Conservation (phyloP, 2,797 vertebrate genomes). For the Oceanodroma leucorhoa region DNA sequence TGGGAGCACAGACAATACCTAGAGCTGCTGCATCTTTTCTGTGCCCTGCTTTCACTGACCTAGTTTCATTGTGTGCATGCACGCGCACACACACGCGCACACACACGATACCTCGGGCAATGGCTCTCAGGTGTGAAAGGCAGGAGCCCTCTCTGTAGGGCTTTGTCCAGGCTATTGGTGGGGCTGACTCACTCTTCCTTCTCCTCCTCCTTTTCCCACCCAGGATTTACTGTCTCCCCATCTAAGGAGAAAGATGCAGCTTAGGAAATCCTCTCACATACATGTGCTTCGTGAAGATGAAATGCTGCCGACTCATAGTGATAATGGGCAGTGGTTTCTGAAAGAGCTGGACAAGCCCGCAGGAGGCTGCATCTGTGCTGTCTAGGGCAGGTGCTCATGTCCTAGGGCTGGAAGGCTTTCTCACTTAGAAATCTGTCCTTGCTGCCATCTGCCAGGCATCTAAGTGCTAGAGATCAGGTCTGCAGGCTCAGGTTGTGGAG, state of each 20-base stretch:
- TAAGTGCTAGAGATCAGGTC: not conserved
- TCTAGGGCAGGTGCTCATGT: not conserved
- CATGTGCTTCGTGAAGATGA: accelerated
- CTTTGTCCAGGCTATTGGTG: not conserved
- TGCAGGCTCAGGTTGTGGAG: not conserved
- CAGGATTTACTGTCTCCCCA: not conserved
- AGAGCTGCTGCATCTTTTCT: not conserved
- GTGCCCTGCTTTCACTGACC: not conserved
- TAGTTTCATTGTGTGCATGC: not conserved
- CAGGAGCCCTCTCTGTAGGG: not conserved
- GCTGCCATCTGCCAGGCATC: not conserved
- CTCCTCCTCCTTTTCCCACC: not conserved
- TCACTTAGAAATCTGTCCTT: not conserved
- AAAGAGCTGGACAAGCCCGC: not conserved
- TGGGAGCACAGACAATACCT: not conserved
- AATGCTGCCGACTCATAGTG: not conserved
- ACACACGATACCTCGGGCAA: not conserved
- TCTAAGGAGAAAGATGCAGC: not conserved
- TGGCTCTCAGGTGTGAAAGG: not conserved
- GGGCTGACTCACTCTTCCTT: not conserved
- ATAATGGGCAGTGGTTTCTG: not conserved
- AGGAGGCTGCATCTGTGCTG: not conserved
- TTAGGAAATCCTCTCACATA: not conserved
- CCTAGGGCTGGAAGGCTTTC: not conserved
- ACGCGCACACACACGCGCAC: too few relatives aligned